Conservation (phyloP, 2,797 vertebrate genomes). For the Aldrovandia affinis region DNA sequence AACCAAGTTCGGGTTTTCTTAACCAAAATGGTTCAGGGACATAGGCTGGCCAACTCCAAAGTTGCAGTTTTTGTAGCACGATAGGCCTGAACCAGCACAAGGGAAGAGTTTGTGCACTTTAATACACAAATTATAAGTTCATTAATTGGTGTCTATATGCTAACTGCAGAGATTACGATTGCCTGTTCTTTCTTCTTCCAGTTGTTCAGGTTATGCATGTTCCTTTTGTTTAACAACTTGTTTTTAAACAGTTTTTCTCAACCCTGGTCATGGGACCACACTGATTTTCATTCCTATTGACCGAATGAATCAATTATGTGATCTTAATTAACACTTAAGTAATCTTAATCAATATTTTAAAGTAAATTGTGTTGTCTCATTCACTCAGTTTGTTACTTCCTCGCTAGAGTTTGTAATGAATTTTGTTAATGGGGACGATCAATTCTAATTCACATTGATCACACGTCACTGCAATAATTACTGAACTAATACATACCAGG, state of each 20-base stretch:
- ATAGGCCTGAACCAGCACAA: too few species aligned
- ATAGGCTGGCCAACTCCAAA: too few species aligned
- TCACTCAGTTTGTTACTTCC: conserved; percentile 3
- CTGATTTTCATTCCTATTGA: background rate
- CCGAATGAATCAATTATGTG: background rate
- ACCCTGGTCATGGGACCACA: background rate
- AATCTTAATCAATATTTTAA: conserved; percentile 13
- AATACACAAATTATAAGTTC: too few species aligned
- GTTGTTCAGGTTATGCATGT: background rate
- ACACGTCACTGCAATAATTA: conserved; percentile 23
- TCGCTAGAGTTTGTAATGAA: conserved; percentile 5
- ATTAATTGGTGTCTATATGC: too few species aligned
- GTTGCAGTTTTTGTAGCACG: too few species aligned
- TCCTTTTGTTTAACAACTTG: background rate
- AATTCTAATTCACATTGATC: conserved; percentile 32
- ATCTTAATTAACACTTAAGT: background rate
- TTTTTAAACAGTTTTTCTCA: background rate
- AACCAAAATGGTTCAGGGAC: background rate
- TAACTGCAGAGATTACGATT: too few species aligned
- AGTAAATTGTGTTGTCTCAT: conserved; percentile 6
- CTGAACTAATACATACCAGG: background rate
- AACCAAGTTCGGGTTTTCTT: background rate
- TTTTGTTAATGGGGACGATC: conserved; percentile 26
- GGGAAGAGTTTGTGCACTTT: too few species aligned
- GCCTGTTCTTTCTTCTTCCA: background rate